Percentiles rank a stretch among this genome's conserved stretches.
These are phyloP conservation scores for Cichladusa arquata DNA, from an alignment of 2,113 vertebrate genomes.

Conservation along the genomic window DNA sequence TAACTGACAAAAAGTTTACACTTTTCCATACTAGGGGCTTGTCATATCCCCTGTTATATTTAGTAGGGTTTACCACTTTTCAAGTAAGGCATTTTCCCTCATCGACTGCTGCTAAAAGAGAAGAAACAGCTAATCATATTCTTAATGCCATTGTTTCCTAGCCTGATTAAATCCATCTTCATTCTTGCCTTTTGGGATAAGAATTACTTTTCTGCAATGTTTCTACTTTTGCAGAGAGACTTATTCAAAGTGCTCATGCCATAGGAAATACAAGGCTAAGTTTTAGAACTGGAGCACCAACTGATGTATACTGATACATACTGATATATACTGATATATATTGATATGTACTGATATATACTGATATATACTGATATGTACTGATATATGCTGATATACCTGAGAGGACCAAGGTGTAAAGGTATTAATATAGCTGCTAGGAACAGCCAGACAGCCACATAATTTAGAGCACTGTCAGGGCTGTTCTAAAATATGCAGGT, in stretches of 20 bases:
- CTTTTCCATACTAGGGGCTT: neutral
- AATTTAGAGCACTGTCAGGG: slow-evolving; percentile 23
- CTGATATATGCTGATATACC: neutral
- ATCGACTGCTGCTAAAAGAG: neutral
- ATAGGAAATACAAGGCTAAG: neutral
- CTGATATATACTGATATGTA: too few relatives aligned
- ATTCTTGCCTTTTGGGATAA: neutral
- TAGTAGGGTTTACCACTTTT: neutral
- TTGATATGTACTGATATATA: neutral
- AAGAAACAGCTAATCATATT: neutral
- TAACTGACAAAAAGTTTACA: neutral
- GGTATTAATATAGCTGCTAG: neutral
- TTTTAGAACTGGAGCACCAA: neutral
- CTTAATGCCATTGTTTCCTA: neutral
- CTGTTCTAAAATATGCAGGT: slow-evolving; percentile 59
- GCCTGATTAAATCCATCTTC: neutral
- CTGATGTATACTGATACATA: neutral
- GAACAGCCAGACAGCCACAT: neutral
- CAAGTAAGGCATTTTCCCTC: neutral
- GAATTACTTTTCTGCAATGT: neutral
- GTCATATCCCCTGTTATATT: neutral
- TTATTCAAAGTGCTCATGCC: neutral
- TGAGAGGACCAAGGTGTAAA: slow-evolving; percentile 11
- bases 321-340: too few relatives aligned
- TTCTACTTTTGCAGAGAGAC: neutral